Evolutionary conservation across 2,888 invertebrate species (phyloP), one percentile per base, ranked within the genome.

Genomic region (Drosophila neonasuta): DNA sequence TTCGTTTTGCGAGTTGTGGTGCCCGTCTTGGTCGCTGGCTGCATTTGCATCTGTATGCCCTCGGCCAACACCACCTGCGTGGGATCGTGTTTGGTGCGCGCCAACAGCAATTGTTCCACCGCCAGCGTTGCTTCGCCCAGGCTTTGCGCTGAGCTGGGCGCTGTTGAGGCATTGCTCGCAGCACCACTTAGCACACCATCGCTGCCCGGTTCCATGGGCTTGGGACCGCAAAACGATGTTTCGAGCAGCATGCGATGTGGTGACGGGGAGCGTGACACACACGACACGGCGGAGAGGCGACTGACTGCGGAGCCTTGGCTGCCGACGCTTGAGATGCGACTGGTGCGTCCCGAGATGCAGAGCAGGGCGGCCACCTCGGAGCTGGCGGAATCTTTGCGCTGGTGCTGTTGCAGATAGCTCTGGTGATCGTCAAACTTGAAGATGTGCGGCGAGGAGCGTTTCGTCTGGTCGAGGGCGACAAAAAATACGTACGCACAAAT

Each of bases 221-320:
- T 96, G 52, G 94, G 95, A 1, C 97, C 97, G 90, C 97, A 97
- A 90, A 97, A 97, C 0, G 97, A 97, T 0, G 97, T 97, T 91
- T 97, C 97, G 64, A 97, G 92, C 59, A 97, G 92, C 94, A 96
- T 96, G 90, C 95, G 95, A 92, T 97, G 97, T n/a, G 97, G 97
- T 11, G 97, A 97, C 2, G 97, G 96, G 32, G 95, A 95, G 68
- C 96, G 93, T 5, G 94, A 94, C 0, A 91, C 80, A 1, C 92
- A 92, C 1, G 93, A 93, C 46, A 92, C 90, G 17, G 92, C 92
- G 1, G 93, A 93, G 48, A 93, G 87, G 67, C 92, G 92, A 77
- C 93, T 93, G 5, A 92, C 91, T 13, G 93, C 93, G 0, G 95
- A 95, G 48, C 95, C 95, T 89, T 95, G 95, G 75, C 95, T 95